Percentiles rank a stretch among this genome's conserved stretches.
Evolutionary conservation across 2,113 vertebrate species (phyloP).

Genomic region (Tachysurus fulvidraco): DNA sequence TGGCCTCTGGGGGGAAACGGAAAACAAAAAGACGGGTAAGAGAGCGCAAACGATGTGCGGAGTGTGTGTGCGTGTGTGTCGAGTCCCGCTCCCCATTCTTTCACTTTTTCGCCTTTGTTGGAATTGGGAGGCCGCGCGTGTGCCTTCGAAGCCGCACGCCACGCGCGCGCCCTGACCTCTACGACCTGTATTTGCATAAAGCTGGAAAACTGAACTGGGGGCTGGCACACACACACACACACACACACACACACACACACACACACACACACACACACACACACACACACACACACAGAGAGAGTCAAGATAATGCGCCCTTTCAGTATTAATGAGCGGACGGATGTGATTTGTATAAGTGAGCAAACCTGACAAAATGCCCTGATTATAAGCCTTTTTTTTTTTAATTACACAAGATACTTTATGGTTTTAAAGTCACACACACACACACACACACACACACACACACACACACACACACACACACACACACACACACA

Average conservation of each 20-base stretch:
- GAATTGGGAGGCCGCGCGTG: slow-evolving; percentile 62
- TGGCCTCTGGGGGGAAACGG: slow-evolving; percentile 25
- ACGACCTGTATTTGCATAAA: slow-evolving; percentile 61
- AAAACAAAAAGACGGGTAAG: slow-evolving; percentile 45
- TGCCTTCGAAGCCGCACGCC: slow-evolving; percentile 59
- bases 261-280: slow-evolving; percentile 26
- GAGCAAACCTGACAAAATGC: background rate
- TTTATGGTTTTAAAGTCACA: background rate
- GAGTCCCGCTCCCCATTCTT: slow-evolving; percentile 42
- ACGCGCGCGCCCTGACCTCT: slow-evolving; percentile 62
- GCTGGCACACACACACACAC: slow-evolving; percentile 36
- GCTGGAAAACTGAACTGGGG: slow-evolving; percentile 57
- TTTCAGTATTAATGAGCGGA: background rate
- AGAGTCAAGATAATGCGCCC: background rate
- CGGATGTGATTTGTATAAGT: slow-evolving; percentile 9
- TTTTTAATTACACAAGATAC: background rate
- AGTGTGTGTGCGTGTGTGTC: background rate
- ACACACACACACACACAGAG: slow-evolving; percentile 20
- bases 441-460: background rate
- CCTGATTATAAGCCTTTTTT: background rate
- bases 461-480: background rate
- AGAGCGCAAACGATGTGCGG: slow-evolving; percentile 26
- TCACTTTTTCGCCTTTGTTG: slow-evolving; percentile 54
- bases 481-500: background rate
- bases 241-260: slow-evolving; percentile 28